A percentile compares a stretch with the other conserved stretches of the same genome.
These are phyloP conservation scores for Zootoca vivipara DNA, from an alignment of 2,113 vertebrate species.

Conservation along the genomic window DNA sequence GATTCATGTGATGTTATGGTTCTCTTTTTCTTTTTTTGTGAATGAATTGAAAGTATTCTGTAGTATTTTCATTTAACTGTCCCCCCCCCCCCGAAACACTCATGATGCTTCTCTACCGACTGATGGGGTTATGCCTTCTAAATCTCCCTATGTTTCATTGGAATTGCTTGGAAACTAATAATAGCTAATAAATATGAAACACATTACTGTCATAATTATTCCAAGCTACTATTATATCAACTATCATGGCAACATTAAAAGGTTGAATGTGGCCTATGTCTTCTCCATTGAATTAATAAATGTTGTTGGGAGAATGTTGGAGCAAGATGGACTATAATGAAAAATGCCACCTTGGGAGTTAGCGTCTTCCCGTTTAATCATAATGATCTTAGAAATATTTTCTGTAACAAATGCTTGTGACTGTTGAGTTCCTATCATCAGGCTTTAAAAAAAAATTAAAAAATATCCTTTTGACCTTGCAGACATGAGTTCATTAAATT, in stretches of 20 bases:
- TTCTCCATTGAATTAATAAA: not conserved
- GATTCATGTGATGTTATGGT: not conserved
- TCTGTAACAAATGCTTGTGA: conserved; percentile 30
- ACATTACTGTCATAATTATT: not conserved
- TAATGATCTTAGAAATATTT: conserved; percentile 1
- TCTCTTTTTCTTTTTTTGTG: conserved; percentile 21
- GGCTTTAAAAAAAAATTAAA: no score
- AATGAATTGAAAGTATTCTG: not conserved
- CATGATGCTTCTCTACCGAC: not conserved
- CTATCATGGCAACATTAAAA: not conserved
- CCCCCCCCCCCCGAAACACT: not conserved
- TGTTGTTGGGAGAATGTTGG: not conserved
- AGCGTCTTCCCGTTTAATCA: conserved; percentile 46
- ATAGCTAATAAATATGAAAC: not conserved
- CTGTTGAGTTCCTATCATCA: conserved; percentile 26
- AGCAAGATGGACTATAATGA: not conserved
- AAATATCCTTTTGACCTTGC: conserved; percentile 24
- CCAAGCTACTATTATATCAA: no score
- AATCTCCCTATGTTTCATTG: not conserved
- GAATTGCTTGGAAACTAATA: no score
- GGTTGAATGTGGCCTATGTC: not conserved
- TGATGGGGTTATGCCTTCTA: not conserved
- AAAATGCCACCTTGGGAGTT: not conserved
- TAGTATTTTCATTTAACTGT: not conserved
- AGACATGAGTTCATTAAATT: conserved; percentile 11